A percentile compares a stretch with the other conserved stretches of the same genome.
phyloP scores from a whole-genome alignment of 2,113 vertebrate genomes.

The Menidia beryllina region DNA sequence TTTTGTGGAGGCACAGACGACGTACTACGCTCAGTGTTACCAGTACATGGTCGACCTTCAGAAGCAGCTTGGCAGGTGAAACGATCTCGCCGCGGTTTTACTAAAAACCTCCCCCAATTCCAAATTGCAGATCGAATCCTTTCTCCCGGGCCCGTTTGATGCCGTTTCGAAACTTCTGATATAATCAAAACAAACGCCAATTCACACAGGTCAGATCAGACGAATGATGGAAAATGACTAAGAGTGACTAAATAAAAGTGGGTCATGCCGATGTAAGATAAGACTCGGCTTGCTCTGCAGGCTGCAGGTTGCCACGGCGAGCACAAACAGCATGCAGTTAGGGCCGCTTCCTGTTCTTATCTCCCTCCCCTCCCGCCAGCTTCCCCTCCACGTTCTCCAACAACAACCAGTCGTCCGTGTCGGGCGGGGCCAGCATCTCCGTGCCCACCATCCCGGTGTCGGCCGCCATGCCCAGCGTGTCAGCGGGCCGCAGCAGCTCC shows the following conservation, averaged over 20 bases:
- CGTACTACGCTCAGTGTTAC: slow-evolving; percentile 97
- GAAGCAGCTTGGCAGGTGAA: slow-evolving; percentile 97
- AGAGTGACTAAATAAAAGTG: not conserved
- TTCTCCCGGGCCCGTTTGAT: too few species aligned
- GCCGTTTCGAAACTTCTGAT: too few species aligned
- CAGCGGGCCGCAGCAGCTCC: slow-evolving; percentile 72
- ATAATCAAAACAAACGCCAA: too few species aligned
- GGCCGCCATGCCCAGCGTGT: slow-evolving; percentile 85
- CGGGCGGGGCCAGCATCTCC: slow-evolving; percentile 82
- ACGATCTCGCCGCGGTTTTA: too few species aligned
- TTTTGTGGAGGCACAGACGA: slow-evolving; percentile 97
- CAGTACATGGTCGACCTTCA: slow-evolving; percentile 99
- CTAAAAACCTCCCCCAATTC: too few species aligned
- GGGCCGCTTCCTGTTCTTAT: not conserved
- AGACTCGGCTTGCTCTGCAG: not conserved
- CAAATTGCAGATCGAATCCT: too few species aligned
- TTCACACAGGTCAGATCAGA: too few species aligned
- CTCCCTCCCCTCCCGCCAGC: slow-evolving; percentile 72
- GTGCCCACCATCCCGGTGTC: slow-evolving; percentile 85
- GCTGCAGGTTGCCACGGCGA: too few species aligned
- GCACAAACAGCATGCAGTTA: too few species aligned
- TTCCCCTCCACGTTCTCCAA: slow-evolving; percentile 94
- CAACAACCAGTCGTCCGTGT: slow-evolving; percentile 90
- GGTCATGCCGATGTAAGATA: not conserved
- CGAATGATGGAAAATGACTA: too few species aligned